Conservation (phyloP, 1,140 invertebrate genomes). For the Aplysia californica region DNA sequence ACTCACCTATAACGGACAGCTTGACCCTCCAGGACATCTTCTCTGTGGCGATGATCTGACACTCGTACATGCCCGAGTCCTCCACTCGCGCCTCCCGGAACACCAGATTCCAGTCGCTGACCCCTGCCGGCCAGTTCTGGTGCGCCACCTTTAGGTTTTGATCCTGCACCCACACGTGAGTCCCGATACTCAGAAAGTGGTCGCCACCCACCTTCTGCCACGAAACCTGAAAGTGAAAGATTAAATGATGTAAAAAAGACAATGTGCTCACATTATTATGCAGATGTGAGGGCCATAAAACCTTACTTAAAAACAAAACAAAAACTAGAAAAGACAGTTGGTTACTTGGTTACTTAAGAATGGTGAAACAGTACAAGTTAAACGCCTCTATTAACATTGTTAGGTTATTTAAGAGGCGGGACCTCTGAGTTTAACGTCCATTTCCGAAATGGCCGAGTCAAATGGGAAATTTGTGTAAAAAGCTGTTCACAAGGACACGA, state of each 20-base stretch:
- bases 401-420: too few species aligned
- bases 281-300: too few species aligned
- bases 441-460: too few species aligned
- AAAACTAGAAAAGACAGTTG: too few species aligned
- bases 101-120: slow-evolving; percentile 38
- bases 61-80: slow-evolving; percentile 41
- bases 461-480: too few species aligned
- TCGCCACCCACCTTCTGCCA: slow-evolving; percentile 33
- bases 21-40: slow-evolving; percentile 27
- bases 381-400: too few species aligned
- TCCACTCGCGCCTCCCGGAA: slow-evolving; percentile 31
- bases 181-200: slow-evolving; percentile 40
- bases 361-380: too few species aligned
- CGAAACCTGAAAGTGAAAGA: slow-evolving; percentile 35
- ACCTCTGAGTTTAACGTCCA: too few species aligned
- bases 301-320: too few species aligned
- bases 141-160: slow-evolving; percentile 27
- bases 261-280: too few species aligned
- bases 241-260: background rate
- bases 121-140: slow-evolving; percentile 71
- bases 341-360: too few species aligned
- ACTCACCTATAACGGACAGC: slow-evolving; percentile 38
- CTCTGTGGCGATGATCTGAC: slow-evolving; percentile 37
- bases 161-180: slow-evolving; percentile 35
- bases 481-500: too few species aligned